Conservation (phyloP, 2,797 vertebrate genomes). For the Gobio occitaniae region DNA sequence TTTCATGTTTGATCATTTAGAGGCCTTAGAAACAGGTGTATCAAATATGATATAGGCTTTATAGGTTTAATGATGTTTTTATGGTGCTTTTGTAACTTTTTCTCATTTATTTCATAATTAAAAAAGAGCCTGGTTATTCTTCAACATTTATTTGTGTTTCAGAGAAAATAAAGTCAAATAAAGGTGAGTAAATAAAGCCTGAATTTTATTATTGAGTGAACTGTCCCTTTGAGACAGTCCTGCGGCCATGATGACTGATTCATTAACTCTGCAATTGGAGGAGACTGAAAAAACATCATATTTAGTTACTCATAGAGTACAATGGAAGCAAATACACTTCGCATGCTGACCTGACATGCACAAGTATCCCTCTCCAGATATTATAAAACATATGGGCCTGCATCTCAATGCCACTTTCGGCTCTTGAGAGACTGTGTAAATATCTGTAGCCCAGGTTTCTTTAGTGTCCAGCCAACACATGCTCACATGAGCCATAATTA, state of each 20-base stretch:
- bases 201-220: neutral
- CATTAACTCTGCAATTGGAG: neutral
- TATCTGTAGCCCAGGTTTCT: slow-evolving; percentile 15
- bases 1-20: no score
- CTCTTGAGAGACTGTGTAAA: neutral
- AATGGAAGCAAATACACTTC: slow-evolving; percentile 2
- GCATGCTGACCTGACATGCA: neutral
- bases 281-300: neutral
- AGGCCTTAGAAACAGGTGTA: no score
- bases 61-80: no score
- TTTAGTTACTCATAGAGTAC: neutral
- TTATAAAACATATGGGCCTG: neutral
- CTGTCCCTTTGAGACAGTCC: neutral
- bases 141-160: neutral
- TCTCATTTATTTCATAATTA: neutral
- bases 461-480: slow-evolving; percentile 18
- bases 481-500: slow-evolving; percentile 63
- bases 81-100: no score
- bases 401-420: neutral
- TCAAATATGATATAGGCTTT: no score
- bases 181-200: neutral
- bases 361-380: neutral
- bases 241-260: neutral
- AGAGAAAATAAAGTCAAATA: neutral
- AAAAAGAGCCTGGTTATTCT: neutral